These are phyloP conservation scores for Otolemur garnettii DNA, from an alignment of 2,113 vertebrate genomes.

Conservation along the genomic window DNA sequence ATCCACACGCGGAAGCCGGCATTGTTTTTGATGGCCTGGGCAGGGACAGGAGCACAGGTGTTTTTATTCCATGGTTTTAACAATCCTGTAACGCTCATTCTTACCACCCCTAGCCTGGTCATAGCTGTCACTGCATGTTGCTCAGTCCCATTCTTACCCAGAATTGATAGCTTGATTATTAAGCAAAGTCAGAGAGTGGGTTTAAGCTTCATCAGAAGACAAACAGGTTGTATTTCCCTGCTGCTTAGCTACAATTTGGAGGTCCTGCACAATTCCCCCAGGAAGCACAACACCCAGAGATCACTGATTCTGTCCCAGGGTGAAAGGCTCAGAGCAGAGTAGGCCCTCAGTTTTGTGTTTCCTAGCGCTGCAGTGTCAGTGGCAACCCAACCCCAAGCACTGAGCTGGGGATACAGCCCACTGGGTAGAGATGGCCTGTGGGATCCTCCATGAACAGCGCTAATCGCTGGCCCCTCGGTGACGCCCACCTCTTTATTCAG, in stretches of 20 bases:
- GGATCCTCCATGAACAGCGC: background rate
- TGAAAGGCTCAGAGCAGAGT: rapidly evolving
- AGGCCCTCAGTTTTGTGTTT: too few species aligned
- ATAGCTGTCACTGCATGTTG: rapidly evolving
- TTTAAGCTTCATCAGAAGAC: background rate
- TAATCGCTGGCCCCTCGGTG: rapidly evolving
- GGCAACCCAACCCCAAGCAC: background rate
- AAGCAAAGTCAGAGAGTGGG: background rate
- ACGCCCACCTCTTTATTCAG: background rate
- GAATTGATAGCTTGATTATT: background rate
- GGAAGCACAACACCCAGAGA: rapidly evolving
- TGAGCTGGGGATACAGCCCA: background rate
- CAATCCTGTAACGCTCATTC: rapidly evolving
- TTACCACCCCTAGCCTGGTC: rapidly evolving
- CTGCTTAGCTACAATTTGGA: rapidly evolving
- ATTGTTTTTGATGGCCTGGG: conserved; percentile 98
- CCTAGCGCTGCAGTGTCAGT: rapidly evolving
- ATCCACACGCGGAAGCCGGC: conserved; percentile 99
- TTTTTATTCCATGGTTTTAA: too few species aligned
- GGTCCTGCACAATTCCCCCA: rapidly evolving
- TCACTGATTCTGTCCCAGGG: rapidly evolving
- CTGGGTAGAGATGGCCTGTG: rapidly evolving
- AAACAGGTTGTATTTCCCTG: rapidly evolving
- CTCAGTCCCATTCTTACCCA: background rate
- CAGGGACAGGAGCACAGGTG: background rate